Conservation (phyloP, 2,797 vertebrate species). For the Ibycter americanus region DNA sequence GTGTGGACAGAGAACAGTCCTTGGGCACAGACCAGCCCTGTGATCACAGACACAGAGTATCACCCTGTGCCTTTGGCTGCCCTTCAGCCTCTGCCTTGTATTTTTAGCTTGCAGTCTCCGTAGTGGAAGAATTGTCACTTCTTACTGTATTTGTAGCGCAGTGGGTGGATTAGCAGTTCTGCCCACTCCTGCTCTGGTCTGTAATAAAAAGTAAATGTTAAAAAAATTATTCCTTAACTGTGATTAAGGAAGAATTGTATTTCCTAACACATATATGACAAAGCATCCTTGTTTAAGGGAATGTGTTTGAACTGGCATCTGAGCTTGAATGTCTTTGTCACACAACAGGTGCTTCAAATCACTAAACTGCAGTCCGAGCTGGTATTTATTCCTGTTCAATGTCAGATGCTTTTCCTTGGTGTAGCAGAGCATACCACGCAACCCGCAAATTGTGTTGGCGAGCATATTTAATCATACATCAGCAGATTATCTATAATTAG, state of each 20-base stretch:
- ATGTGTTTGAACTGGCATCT: not conserved
- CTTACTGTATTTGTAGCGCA: not conserved
- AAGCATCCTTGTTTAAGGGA: not conserved
- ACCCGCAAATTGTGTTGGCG: not conserved
- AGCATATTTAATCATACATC: not conserved
- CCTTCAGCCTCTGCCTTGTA: constrained; percentile 16
- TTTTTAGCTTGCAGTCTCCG: constrained; percentile 36
- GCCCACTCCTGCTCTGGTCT: not conserved
- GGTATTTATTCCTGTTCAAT: not conserved
- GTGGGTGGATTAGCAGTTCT: not conserved
- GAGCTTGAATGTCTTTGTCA: not conserved
- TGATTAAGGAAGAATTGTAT: not conserved
- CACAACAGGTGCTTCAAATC: constrained; percentile 10
- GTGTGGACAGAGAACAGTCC: not conserved
- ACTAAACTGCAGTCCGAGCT: not conserved
- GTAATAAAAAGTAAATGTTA: not conserved
- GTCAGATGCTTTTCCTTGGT: not conserved
- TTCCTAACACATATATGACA: not conserved
- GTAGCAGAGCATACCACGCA: not conserved
- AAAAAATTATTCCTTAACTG: not conserved
- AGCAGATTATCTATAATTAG: constrained; percentile 29
- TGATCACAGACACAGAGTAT: not conserved
- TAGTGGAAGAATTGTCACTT: not conserved
- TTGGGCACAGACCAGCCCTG: not conserved
- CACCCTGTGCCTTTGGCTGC: constrained; percentile 24